Conservation (phyloP, 2,797 vertebrate species). For the Stomatorhinus walkeri region DNA sequence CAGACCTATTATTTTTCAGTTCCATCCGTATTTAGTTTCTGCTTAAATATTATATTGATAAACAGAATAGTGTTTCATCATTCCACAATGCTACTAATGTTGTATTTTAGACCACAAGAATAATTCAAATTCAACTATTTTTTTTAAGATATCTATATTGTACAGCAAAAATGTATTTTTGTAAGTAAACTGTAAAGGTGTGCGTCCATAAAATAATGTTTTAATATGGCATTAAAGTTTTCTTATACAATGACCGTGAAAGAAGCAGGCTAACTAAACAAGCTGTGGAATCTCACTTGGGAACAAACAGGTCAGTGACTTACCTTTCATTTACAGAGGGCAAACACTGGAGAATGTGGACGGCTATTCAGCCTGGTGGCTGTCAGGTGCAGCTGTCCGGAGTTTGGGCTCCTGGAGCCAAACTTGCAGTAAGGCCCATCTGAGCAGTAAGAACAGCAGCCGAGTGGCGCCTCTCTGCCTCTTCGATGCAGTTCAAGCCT, state of each 20-base stretch:
- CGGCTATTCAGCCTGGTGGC: slow-evolving; percentile 35
- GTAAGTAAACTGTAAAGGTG: neutral
- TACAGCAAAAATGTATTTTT: neutral
- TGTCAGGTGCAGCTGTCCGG: slow-evolving; percentile 50
- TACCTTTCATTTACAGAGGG: slow-evolving; percentile 50
- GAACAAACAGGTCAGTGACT: slow-evolving; percentile 9
- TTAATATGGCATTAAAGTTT: neutral
- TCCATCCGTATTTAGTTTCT: neutral
- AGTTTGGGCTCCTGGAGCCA: slow-evolving; percentile 55
- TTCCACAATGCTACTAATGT: neutral
- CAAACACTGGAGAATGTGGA: slow-evolving; percentile 18
- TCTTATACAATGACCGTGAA: neutral
- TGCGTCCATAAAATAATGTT: neutral
- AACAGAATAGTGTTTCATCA: neutral
- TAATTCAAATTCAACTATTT: neutral
- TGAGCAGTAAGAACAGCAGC: slow-evolving; percentile 45
- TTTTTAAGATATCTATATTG: neutral
- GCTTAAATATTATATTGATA: neutral
- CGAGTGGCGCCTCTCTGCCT: slow-evolving; percentile 47
- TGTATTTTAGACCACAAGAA: neutral
- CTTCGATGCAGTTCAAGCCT: slow-evolving; percentile 32
- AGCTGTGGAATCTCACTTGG: neutral
- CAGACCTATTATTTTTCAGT: neutral
- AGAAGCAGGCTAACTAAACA: neutral
- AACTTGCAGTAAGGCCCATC: slow-evolving; percentile 59